Evolutionary conservation across 1,140 invertebrate genomes (phyloP).

Genomic region (Cydia strobilella): DNA sequence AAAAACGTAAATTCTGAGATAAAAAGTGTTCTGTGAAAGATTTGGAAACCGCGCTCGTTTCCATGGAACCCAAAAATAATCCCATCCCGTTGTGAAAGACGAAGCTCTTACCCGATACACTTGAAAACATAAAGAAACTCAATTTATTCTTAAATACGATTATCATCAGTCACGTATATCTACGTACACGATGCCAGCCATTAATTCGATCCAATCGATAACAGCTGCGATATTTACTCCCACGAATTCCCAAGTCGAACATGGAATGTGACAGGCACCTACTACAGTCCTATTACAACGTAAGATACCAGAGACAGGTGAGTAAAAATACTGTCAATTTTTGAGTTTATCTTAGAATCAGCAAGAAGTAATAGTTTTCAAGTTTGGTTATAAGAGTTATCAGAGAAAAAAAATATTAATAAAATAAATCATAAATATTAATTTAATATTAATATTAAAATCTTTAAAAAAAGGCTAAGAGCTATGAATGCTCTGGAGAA

Average conservation of each 20-base stretch:
- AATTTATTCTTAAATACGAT: not conserved
- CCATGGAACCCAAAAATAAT: too few species aligned
- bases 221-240: not conserved
- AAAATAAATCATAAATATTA: too few species aligned
- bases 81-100: too few species aligned
- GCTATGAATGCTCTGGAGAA: too few species aligned
- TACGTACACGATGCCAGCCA: not conserved
- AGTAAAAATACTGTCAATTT: not conserved
- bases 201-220: not conserved
- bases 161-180: not conserved
- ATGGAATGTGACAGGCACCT: not conserved
- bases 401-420: too few species aligned
- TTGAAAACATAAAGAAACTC: not conserved
- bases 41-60: too few species aligned
- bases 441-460: too few species aligned
- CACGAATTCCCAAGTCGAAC: not conserved
- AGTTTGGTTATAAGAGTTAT: too few species aligned
- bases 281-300: not conserved
- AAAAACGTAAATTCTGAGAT: too few species aligned
- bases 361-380: too few species aligned
- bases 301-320: not conserved
- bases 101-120: not conserved
- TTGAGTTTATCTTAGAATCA: not conserved
- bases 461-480: too few species aligned
- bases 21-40: too few species aligned